A percentile compares a stretch with the other conserved stretches of the same genome.
These are phyloP conservation scores for Bombylius discolor DNA, from an alignment of 2,888 invertebrate genomes.

Conservation along the genomic window DNA sequence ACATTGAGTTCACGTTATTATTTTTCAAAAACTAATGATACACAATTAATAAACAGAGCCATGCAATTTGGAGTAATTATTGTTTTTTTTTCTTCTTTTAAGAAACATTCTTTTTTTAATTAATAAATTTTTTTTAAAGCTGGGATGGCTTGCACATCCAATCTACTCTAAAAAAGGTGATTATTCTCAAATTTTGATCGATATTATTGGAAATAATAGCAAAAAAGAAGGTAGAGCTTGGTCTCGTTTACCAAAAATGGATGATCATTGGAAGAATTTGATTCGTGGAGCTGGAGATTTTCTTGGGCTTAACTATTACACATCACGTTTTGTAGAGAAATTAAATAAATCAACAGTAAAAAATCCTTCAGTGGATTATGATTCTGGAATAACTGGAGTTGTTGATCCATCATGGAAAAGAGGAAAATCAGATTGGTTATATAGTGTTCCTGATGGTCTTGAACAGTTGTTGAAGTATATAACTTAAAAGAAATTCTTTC, in stretches of 20 bases:
- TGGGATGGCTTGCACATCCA: conserved; percentile 32
- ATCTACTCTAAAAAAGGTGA: conserved; percentile 24
- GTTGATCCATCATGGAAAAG: conserved; percentile 22
- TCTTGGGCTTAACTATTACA: conserved; percentile 26
- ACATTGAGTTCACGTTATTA: conserved; percentile 21
- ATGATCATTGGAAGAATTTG: conserved; percentile 15
- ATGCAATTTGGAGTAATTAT: conserved; percentile 21
- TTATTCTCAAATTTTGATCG: conserved; percentile 27
- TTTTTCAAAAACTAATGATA: conserved; percentile 18
- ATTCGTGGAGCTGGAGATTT: conserved; percentile 24
- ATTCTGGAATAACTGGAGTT: conserved; percentile 24
- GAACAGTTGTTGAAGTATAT: conserved; percentile 15
- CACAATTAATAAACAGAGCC: conserved; percentile 19
- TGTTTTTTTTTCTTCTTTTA: not conserved
- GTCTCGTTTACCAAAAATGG: conserved; percentile 21
- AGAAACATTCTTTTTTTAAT: not conserved
- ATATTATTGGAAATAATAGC: conserved; percentile 25
- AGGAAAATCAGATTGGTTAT: conserved; percentile 24
- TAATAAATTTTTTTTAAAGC: conserved; percentile 15
- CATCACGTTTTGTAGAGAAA: conserved; percentile 19
- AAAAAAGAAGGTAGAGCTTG: conserved; percentile 23
- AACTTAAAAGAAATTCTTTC: not conserved
- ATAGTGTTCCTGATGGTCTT: conserved; percentile 25
- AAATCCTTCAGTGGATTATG: conserved; percentile 41
- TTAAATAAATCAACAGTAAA: conserved; percentile 19